Evolutionary conservation across 2,888 invertebrate genomes (phyloP).

Genomic region (Cephus rjabovi): DNA sequence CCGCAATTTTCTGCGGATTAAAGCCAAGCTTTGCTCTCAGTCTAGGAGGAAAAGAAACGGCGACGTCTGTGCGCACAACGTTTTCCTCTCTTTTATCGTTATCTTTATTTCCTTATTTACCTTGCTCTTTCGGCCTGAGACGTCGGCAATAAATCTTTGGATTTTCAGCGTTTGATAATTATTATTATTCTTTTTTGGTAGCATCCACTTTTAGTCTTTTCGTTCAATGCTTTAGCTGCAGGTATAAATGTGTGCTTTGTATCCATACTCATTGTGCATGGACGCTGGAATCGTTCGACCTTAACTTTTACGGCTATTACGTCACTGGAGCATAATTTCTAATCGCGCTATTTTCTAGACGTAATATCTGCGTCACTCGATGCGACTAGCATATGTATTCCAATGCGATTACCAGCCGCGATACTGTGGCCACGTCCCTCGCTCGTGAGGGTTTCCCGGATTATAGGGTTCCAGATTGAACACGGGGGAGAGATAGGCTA

Average conservation of each 20-base stretch:
- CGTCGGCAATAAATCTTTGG: not conserved
- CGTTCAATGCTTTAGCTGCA: not conserved
- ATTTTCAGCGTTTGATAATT: not conserved
- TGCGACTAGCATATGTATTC: not conserved
- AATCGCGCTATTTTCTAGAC: not conserved
- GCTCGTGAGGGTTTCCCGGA: not conserved
- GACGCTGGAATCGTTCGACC: not conserved
- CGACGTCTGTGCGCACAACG: not conserved
- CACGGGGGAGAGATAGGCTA: not conserved
- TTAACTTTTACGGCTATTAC: not conserved
- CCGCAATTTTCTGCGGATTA: not conserved
- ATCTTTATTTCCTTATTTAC: not conserved
- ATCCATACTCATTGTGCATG: not conserved
- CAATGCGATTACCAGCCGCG: not conserved
- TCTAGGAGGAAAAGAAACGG: not conserved
- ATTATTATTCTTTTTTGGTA: not conserved
- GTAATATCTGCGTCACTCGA: not conserved
- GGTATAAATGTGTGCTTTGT: not conserved
- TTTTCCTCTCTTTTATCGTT: not conserved
- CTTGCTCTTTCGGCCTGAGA: not conserved
- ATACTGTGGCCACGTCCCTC: not conserved
- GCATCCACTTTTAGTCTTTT: not conserved
- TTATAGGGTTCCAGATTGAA: not conserved
- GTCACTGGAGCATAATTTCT: not conserved
- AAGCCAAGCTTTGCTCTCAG: not conserved